Base-by-base conservation (phyloP, 2,113 vertebrate genomes). In the Periophthalmus modestus region DNA sequence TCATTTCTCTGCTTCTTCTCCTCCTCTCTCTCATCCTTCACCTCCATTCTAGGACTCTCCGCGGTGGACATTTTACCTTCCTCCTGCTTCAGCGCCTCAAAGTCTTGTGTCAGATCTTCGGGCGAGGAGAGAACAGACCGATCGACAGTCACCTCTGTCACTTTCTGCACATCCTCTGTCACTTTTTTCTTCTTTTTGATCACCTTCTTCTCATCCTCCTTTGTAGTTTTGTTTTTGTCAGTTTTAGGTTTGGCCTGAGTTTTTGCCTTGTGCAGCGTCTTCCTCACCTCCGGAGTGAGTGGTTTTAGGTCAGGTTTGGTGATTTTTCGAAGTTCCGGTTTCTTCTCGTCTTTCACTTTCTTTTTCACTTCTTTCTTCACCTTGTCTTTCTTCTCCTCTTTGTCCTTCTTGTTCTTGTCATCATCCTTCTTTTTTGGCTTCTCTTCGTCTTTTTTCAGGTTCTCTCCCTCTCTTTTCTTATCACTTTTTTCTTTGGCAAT, bases 391-490 rank as follows among this genome's bases (percentile, higher is more conserved):
- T 67, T 67, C 21, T 67, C 94, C 0, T 92, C 93, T 77, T 96
- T 98, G 78, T 96, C 97, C 39, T 96, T 95, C 73, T 99, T 97
- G 83, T 96, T 98, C 87, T 98, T 98, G 86, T 99, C 97, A 83
- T 98, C 98, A 86, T 99, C 98, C 83, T 96, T 98, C 75, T 96
- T 98, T 77, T 96, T 98, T 33, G 96, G 95, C 72, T 99, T 97
- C 82, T 96, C 98, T 87, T 98, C 97, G 86, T 99, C 97, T 43
- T 96, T 98, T 77, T 96, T 98, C 36, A 95, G 95, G 72, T 99
- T 97, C 82, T 96, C 84, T 98, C 98, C 88, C 97, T 97, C 84
- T 9, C 96, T 98, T 78, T 98, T 99, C 89, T 99, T 97, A 57
- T 98, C 97, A 75, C 96, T 92, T 88, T 97, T 98, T 84, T 99